These are phyloP conservation scores for Ips nitidus DNA, from an alignment of 1,140 invertebrate species.

Conservation along the genomic window DNA sequence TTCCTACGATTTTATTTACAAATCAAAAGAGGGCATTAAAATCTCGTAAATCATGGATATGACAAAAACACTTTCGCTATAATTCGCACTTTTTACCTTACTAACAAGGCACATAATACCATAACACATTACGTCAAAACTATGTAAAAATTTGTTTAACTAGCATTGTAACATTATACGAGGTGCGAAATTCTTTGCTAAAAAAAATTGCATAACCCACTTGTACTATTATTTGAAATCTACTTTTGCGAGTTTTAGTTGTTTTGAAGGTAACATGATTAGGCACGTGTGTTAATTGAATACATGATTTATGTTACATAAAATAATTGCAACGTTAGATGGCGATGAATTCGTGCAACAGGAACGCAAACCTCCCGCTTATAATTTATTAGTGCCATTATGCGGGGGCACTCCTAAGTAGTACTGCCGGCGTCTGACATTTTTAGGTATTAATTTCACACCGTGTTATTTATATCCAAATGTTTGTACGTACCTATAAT, in stretches of 20 bases:
- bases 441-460: constrained; percentile 28
- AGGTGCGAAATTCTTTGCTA: too few relatives aligned
- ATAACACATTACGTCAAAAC: neutral
- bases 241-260: too few relatives aligned
- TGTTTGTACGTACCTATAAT: constrained; percentile 15
- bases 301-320: too few relatives aligned
- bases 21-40: too few relatives aligned
- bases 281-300: too few relatives aligned
- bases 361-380: constrained; percentile 11
- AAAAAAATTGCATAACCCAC: too few relatives aligned
- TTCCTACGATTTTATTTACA: too few relatives aligned
- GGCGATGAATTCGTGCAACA: constrained; percentile 13
- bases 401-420: constrained; percentile 15
- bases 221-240: too few relatives aligned
- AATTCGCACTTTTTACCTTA: constrained; percentile 9
- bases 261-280: too few relatives aligned
- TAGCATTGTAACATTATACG: too few relatives aligned
- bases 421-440: constrained; percentile 23
- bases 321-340: neutral
- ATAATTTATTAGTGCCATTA: constrained; percentile 23
- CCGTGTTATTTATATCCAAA: constrained; percentile 24
- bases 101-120: neutral
- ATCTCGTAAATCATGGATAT: too few relatives aligned
- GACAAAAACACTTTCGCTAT: constrained; percentile 16
- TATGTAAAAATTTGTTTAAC: too few relatives aligned